These are phyloP conservation scores for Epinephelus cyanopodus DNA, from an alignment of 2,113 vertebrate genomes.

Conservation along the genomic window DNA sequence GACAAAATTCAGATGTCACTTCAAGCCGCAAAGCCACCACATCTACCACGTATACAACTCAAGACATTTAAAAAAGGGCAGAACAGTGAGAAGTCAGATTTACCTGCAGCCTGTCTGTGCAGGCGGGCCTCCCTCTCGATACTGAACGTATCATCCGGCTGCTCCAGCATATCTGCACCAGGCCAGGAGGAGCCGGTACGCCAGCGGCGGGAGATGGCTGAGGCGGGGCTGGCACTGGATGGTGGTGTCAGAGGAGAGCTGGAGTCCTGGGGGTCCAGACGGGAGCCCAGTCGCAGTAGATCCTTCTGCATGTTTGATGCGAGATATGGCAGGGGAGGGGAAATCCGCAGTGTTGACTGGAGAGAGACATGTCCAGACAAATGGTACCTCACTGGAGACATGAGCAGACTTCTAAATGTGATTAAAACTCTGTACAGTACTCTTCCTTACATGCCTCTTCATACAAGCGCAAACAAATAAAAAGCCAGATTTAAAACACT, in stretches of 20 bases:
- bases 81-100: background rate
- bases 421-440: too few species aligned
- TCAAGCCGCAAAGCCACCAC: background rate
- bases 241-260: slow-evolving; percentile 89
- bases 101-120: slow-evolving; percentile 96
- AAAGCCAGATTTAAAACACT: background rate
- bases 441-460: too few species aligned
- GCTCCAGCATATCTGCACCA: slow-evolving; percentile 90
- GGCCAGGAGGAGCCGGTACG: slow-evolving; percentile 93
- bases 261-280: slow-evolving; percentile 88
- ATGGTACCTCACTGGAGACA: background rate
- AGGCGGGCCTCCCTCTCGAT: slow-evolving; percentile 97
- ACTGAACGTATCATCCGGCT: slow-evolving; percentile 93
- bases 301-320: slow-evolving; percentile 91
- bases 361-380: slow-evolving; percentile 1
- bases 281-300: slow-evolving; percentile 89
- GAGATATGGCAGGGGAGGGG: slow-evolving; percentile 94
- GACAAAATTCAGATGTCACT: background rate
- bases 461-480: background rate
- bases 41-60: background rate
- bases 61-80: too few species aligned
- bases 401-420: background rate
- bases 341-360: slow-evolving; percentile 95
- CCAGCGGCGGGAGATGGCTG: slow-evolving; percentile 91
- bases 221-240: slow-evolving; percentile 83